Conservation (phyloP, 2,113 vertebrate species). For the human region GRCh38 chrX:140972501-140973000, state of each 20-base stretch:
- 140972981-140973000: neutral
- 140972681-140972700: neutral
- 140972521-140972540: neutral
- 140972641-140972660: conserved; percentile 2
- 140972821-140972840: neutral
- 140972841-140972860: neutral
- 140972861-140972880: neutral
- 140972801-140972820: conserved; percentile 25
- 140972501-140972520: neutral
- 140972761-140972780: neutral
- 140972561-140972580: conserved; percentile 32
- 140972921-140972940: neutral
- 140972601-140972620: neutral
- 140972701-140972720: neutral
- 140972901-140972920: neutral
- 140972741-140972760: neutral
- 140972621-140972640: neutral
- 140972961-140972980: neutral
- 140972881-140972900: neutral
- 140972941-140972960: conserved; percentile 8
- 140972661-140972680: neutral
- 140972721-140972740: neutral
- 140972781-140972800: neutral
- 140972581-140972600: neutral
- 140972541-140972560: neutral